Conservation (phyloP, 2,113 vertebrate species). For the Microcebus griseorufus region DNA sequence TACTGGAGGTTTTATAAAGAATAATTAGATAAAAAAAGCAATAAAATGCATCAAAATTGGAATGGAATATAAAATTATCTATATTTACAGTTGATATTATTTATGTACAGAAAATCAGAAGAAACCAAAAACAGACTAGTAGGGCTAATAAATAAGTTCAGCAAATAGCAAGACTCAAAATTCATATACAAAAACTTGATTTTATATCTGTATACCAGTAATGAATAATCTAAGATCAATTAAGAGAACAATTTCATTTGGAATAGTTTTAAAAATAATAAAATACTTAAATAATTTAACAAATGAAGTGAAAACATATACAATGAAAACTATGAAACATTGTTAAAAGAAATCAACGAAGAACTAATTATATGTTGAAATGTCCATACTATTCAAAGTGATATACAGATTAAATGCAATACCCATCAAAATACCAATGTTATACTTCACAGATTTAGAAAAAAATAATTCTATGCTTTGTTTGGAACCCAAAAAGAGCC, state of each 20-base stretch:
- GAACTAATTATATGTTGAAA: not conserved
- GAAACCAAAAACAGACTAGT: not conserved
- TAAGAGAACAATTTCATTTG: not conserved
- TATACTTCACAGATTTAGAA: too few species aligned
- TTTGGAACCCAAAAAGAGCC: too few species aligned
- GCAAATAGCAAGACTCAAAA: not conserved
- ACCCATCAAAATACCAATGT: too few species aligned
- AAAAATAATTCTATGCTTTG: too few species aligned
- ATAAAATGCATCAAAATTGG: not conserved
- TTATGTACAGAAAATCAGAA: not conserved
- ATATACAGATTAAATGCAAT: too few species aligned
- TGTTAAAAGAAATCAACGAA: not conserved
- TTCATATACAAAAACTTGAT: not conserved
- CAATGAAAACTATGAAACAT: not conserved
- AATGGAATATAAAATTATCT: not conserved
- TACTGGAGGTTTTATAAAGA: not conserved
- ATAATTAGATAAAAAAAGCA: not conserved
- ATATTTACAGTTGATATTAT: not conserved
- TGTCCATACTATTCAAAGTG: too few species aligned
- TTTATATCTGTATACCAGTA: not conserved
- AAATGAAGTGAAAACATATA: not conserved
- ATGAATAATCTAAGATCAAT: not conserved
- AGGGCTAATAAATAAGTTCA: not conserved
- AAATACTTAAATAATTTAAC: not conserved
- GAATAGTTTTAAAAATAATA: not conserved